Conservation (phyloP, 2,888 invertebrate species). For the Omphaloscelis lunosa region DNA sequence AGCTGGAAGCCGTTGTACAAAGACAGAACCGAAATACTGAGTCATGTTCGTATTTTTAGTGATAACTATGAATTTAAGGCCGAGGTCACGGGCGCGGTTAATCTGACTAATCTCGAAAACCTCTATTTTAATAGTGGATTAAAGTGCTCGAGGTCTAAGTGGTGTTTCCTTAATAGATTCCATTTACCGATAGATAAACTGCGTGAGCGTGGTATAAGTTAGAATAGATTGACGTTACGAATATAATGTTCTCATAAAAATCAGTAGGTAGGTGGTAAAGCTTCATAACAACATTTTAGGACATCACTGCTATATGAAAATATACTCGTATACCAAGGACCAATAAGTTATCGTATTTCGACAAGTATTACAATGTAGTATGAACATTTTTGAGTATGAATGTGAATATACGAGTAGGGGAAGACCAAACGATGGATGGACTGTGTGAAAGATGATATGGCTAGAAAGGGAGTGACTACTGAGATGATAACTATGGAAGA, state of each 20-base stretch:
- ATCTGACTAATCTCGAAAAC: constrained; percentile 61
- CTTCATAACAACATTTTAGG: constrained; percentile 17
- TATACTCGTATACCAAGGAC: not conserved
- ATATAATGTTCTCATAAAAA: constrained; percentile 40
- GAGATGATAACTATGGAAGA: too few species aligned
- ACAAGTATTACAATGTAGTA: not conserved
- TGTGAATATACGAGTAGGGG: too few species aligned
- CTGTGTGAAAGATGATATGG: too few species aligned
- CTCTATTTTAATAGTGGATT: constrained; percentile 61
- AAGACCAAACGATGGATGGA: too few species aligned
- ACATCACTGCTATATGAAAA: constrained; percentile 3
- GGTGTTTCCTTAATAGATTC: constrained; percentile 63
- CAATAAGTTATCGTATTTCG: not conserved
- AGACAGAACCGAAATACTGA: constrained; percentile 56
- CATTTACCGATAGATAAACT: constrained; percentile 59
- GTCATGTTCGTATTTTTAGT: constrained; percentile 74
- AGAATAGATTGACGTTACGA: constrained; percentile 30
- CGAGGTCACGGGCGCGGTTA: constrained; percentile 78
- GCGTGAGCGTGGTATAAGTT: constrained; percentile 20
- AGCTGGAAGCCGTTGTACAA: constrained; percentile 57
- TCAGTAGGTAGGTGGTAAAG: constrained; percentile 22
- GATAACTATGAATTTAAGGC: constrained; percentile 76
- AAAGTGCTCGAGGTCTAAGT: constrained; percentile 53
- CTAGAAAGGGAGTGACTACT: too few species aligned
- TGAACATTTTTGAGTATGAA: too few species aligned